Evolutionary conservation across 2,113 vertebrate species (phyloP).

Genomic region (Rhynchopsitta pachyrhyncha): DNA sequence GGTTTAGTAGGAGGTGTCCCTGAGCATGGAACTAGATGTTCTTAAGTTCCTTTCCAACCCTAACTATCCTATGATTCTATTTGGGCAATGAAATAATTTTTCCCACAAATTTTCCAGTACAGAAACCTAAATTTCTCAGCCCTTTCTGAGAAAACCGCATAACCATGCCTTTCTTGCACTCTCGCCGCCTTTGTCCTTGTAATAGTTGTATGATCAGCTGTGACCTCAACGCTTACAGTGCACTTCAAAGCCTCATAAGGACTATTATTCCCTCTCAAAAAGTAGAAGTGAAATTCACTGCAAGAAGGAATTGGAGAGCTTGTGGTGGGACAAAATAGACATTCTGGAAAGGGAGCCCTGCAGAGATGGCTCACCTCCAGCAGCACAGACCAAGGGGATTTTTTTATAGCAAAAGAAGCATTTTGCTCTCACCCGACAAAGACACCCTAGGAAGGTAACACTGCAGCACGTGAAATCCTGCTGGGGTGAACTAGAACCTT

Average conservation of each 20-base stretch:
- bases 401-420: neutral
- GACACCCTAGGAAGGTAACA: neutral
- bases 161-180: neutral
- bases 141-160: neutral
- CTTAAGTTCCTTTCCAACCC: no score
- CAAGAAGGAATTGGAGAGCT: neutral
- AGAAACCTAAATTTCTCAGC: neutral
- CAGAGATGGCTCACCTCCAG: neutral
- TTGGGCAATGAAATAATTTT: neutral
- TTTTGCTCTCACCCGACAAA: neutral
- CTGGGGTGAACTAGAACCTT: neutral
- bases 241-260: neutral
- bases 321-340: neutral
- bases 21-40: no score
- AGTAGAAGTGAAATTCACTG: neutral
- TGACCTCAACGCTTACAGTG: neutral
- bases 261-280: neutral
- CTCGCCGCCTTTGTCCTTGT: neutral
- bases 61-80: neutral
- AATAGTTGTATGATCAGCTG: neutral
- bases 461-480: accelerated
- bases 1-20: no score
- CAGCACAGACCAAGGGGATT: neutral
- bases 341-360: neutral
- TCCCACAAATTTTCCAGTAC: neutral